phyloP scores from a whole-genome alignment of 2,888 invertebrate genomes.

The Zygaena filipendulae region DNA sequence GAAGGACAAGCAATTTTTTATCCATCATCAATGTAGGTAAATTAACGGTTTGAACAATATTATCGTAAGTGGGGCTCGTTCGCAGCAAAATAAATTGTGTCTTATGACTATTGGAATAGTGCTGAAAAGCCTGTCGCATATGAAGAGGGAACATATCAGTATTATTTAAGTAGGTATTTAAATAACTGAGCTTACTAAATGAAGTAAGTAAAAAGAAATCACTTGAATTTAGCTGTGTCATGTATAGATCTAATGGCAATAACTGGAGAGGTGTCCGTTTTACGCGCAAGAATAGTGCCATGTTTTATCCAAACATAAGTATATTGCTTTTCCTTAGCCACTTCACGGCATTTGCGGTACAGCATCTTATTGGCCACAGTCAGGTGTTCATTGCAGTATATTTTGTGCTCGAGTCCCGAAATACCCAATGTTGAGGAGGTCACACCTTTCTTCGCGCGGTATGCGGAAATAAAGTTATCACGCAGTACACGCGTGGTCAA shows the following conservation, averaged over 20 bases:
- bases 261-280: constrained; percentile 5
- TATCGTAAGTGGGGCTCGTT: too few species aligned
- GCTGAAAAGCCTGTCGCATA: too few species aligned
- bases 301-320: constrained; percentile 7
- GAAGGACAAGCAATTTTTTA: too few species aligned
- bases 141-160: too few species aligned
- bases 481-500: too few species aligned
- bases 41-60: too few species aligned
- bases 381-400: constrained; percentile 4
- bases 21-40: too few species aligned
- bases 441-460: constrained; percentile 1
- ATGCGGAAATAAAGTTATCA: constrained; percentile 2
- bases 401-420: background rate
- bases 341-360: constrained; percentile 5
- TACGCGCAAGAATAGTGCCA: constrained; percentile 5
- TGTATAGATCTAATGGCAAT: constrained; percentile 3
- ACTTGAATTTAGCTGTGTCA: constrained; percentile 2
- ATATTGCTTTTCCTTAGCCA: constrained; percentile 4
- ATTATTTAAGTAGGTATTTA: too few species aligned
- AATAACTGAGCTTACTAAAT: too few species aligned
- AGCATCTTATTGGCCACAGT: constrained; percentile 5
- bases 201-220: too few species aligned
- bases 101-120: too few species aligned
- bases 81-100: too few species aligned
- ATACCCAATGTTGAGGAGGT: background rate